Evolutionary conservation across 1,140 invertebrate genomes (phyloP).

Genomic region (Parasteatoda tepidariorum): DNA sequence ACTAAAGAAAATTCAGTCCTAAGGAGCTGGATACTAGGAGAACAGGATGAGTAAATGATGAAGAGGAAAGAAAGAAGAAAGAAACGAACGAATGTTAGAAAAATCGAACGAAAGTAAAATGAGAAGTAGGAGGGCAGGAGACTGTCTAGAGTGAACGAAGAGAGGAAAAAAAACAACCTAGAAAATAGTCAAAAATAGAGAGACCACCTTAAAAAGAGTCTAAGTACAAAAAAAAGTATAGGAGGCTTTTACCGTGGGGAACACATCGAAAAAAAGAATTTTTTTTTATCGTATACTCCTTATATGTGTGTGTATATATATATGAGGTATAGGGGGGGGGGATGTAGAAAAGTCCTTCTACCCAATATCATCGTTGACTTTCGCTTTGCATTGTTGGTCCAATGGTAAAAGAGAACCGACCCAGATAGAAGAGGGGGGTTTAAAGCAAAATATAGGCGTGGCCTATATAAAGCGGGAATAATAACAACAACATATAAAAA

Average conservation of each 20-base stretch:
- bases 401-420: conserved; percentile 50
- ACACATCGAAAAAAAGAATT: conserved; percentile 16
- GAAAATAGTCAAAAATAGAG: conserved; percentile 57
- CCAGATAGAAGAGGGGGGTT: conserved; percentile 23
- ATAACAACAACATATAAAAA: conserved; percentile 44
- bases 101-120: conserved; percentile 22
- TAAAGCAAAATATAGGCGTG: conserved; percentile 9
- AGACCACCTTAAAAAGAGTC: conserved; percentile 56
- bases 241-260: conserved; percentile 57
- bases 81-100: neutral
- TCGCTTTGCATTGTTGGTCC: conserved; percentile 57
- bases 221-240: conserved; percentile 51
- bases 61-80: conserved; percentile 34
- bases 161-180: neutral
- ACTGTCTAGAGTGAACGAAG: conserved; percentile 5
- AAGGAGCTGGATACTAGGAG: conserved; percentile 40
- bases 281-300: conserved; percentile 37
- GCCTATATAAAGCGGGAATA: conserved; percentile 41
- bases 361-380: conserved; percentile 58
- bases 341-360: conserved; percentile 49
- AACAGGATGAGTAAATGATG: conserved; percentile 59
- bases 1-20: conserved; percentile 40
- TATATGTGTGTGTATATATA: neutral
- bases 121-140: neutral
- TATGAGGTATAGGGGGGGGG: neutral